These are phyloP conservation scores for Plotosus lineatus DNA, from an alignment of 2,113 vertebrate species.

Conservation along the genomic window DNA sequence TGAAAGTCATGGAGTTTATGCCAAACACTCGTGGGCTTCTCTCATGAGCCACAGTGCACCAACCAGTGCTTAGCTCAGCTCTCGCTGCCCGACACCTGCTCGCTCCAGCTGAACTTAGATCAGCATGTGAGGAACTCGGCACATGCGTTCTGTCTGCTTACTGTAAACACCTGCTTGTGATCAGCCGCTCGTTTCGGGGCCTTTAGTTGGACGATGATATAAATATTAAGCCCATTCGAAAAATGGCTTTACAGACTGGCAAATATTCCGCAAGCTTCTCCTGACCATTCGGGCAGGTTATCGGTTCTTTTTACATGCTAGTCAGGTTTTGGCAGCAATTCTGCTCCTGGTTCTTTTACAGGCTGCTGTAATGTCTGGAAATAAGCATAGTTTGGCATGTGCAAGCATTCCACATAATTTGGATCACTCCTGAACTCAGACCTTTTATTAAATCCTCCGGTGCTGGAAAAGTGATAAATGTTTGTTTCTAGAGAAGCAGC, in stretches of 20 bases:
- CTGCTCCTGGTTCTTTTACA: conserved; percentile 24
- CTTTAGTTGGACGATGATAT: background rate
- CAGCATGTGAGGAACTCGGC: background rate
- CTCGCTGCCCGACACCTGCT: conserved; percentile 12
- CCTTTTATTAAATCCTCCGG: conserved; percentile 19
- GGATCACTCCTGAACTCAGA: conserved; percentile 19
- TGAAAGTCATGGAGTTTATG: background rate
- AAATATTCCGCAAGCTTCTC: background rate
- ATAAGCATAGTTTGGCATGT: conserved; percentile 32
- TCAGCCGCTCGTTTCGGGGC: background rate
- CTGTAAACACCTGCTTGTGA: conserved; percentile 6
- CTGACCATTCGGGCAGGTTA: conserved; percentile 5
- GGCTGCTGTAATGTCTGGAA: conserved; percentile 39
- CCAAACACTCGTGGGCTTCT: conserved; percentile 20
- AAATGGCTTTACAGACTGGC: background rate
- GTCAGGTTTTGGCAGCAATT: conserved; percentile 4
- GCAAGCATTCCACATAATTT: conserved; percentile 18
- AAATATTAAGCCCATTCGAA: background rate
- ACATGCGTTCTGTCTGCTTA: background rate
- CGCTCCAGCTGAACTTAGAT: conserved; percentile 18
- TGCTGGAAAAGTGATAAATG: conserved; percentile 32
- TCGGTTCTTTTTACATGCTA: background rate
- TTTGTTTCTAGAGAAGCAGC: conserved; percentile 25
- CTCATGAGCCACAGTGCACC: conserved; percentile 6
- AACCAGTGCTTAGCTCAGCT: background rate